phyloP scores from a whole-genome alignment of 2,113 vertebrate species.

The Lynx canadensis region DNA sequence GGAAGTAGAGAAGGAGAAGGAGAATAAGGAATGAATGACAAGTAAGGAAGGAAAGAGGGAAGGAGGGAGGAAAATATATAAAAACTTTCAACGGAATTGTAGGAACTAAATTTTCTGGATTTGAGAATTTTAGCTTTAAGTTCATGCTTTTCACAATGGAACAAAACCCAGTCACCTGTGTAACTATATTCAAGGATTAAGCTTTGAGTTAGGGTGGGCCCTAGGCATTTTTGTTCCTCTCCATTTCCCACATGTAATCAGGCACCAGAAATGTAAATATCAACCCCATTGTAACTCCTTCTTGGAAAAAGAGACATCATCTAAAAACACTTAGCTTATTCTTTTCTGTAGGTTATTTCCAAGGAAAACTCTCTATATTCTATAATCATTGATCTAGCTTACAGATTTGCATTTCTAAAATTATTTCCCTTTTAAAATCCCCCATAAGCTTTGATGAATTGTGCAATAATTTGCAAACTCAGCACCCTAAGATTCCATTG shows the following conservation, averaged over 20 bases:
- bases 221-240: not conserved
- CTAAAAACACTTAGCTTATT: not conserved
- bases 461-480: not conserved
- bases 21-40: not conserved
- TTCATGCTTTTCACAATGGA: not conserved
- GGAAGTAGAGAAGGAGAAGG: fast-evolving
- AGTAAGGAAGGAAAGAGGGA: not conserved
- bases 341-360: not conserved
- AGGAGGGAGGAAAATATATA: not conserved
- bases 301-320: not conserved
- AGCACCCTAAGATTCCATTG: not conserved
- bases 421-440: not conserved
- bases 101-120: not conserved
- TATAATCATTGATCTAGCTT: not conserved
- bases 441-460: not conserved
- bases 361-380: not conserved
- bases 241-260: not conserved
- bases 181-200: not conserved
- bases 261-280: not conserved
- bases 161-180: not conserved
- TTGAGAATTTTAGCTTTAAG: not conserved
- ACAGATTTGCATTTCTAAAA: not conserved
- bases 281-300: not conserved
- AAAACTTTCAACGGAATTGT: not conserved
- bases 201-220: not conserved